Evolutionary conservation across 1,140 invertebrate species (phyloP), one percentile per base, ranked within the genome.

Genomic region (Panagrolaimus sp.): DNA sequence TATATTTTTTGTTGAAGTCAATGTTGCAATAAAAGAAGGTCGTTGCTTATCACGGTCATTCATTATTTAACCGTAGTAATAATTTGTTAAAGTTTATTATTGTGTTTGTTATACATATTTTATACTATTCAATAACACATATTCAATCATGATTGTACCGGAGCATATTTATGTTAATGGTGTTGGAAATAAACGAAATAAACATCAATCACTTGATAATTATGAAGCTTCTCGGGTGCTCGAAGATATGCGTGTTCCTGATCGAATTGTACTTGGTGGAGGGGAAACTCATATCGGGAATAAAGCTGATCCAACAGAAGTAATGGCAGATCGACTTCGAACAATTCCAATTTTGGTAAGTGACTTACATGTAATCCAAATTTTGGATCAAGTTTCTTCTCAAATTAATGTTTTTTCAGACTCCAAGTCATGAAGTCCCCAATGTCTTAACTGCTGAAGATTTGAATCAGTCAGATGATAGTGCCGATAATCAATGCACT

Each of bases 121-220:
- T 38, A 38, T 38, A 38, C 7, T 38, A 38, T n/a, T n/a, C n/a
- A n/a, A n/a, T n/a, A n/a, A n/a, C n/a, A 47, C 12, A 52, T 8
- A 58, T 1, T 38, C 32, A 38, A 38, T 7, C 2, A 72, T 72
- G 71, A 15, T 73, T 17, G 67, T 73, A 26, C 71, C 71, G 10
- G 55, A 71, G 26, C 71, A 73, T 45, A 71, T 73, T 44, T 73
- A 64, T 21, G 68, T 66, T 17, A 63, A 63, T n/a, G 71, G 71
- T 10, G 69, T 63, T 43, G 14, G 28, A 2, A 21, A 7, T 26
- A 12, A 12, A 15, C 69, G 69, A 21, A 15, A 9, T 17, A n/a
- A 38, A 17, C 45, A 43, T 28, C 43, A 65, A 10, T 43, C 17
- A 17, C 14, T 68, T 10, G 28, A n/a, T 15, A 62, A 43, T 17